Evolutionary conservation across 2,113 vertebrate genomes (phyloP).

Genomic region (Engraulis encrasicolus): DNA sequence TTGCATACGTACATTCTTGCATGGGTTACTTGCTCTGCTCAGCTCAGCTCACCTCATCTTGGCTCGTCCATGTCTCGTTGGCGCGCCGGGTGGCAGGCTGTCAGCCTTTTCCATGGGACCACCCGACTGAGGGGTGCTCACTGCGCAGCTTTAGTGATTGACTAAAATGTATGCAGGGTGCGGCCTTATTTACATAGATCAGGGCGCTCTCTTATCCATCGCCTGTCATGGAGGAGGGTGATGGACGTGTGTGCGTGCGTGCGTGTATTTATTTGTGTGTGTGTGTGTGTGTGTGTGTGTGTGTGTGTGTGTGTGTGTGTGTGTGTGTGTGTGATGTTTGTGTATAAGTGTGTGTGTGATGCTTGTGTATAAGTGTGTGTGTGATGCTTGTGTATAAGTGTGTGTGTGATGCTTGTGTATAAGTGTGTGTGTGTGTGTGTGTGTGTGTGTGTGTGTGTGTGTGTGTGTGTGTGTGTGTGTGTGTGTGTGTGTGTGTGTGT

Average conservation of each 20-base stretch:
- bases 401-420: background rate
- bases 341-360: too few species aligned
- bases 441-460: too few species aligned
- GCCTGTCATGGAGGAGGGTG: background rate
- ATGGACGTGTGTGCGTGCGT: background rate
- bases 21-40: too few species aligned
- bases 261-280: background rate
- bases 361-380: too few species aligned
- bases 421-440: background rate
- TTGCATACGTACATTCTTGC: too few species aligned
- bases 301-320: too few species aligned
- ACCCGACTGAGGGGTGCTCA: background rate
- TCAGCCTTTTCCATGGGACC: background rate
- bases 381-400: too few species aligned
- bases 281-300: background rate
- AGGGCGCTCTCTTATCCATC: slow-evolving; percentile 15
- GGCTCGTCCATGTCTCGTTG: too few species aligned
- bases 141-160: slow-evolving; percentile 1
- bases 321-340: too few species aligned
- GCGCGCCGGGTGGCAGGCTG: background rate
- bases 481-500: too few species aligned
- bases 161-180: slow-evolving; percentile 20
- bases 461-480: too few species aligned
- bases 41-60: too few species aligned
- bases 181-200: slow-evolving; percentile 34